Percentiles rank a stretch among this genome's conserved stretches.
Conservation (phyloP, 2,888 invertebrate species). For the Euphydryas editha region DNA sequence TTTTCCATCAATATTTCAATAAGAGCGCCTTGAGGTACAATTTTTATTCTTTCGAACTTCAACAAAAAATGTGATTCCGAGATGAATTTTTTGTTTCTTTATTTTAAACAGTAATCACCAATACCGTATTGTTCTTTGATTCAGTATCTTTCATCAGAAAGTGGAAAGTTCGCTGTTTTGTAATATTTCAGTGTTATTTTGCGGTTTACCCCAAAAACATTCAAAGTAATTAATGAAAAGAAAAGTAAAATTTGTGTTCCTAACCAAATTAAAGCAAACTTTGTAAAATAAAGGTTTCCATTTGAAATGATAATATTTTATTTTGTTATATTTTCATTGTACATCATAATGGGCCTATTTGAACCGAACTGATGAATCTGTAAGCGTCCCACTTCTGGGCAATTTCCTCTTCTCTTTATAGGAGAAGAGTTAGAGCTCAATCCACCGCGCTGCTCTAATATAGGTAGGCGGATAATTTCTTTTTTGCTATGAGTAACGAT, state of each 20-base stretch:
- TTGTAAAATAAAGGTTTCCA: no score
- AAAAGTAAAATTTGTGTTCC: neutral
- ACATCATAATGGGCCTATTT: no score
- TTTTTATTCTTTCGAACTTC: neutral
- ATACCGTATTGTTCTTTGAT: neutral
- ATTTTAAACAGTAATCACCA: neutral
- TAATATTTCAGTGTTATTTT: neutral
- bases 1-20: neutral
- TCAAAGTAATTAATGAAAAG: neutral
- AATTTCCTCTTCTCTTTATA: no score
- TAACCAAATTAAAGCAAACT: neutral
- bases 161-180: neutral
- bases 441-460: no score
- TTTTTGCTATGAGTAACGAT: no score
- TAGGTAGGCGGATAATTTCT: no score
- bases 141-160: neutral
- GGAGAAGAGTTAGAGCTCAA: no score
- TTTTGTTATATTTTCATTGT: neutral
- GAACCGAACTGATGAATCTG: no score
- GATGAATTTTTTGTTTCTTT: neutral
- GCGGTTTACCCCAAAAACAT: neutral
- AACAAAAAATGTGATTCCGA: neutral
- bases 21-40: neutral
- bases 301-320: no score
- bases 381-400: no score